phyloP scores from a whole-genome alignment of 2,797 vertebrate genomes.

The Esox masquinongy region DNA sequence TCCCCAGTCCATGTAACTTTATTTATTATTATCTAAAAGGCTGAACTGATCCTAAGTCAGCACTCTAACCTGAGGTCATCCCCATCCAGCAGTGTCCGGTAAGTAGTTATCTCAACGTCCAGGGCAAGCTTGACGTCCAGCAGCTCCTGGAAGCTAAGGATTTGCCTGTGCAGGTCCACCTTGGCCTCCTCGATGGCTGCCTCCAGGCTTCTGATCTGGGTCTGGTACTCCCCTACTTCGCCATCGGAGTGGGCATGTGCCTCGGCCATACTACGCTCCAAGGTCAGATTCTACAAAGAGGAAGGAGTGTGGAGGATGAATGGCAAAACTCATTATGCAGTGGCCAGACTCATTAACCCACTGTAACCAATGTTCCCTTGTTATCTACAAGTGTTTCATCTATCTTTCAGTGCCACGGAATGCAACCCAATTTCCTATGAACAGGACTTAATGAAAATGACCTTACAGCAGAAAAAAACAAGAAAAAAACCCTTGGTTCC shows the following conservation, averaged over 20 bases:
- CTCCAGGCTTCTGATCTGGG: constrained; percentile 41
- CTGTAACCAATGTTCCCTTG: neutral
- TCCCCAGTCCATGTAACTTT: too few species aligned
- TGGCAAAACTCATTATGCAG: neutral
- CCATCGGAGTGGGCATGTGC: constrained; percentile 43
- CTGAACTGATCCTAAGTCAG: too few species aligned
- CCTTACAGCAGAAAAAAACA: constrained; percentile 19
- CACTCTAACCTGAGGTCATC: constrained; percentile 24
- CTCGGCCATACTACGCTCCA: constrained; percentile 46
- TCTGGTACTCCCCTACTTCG: constrained; percentile 41
- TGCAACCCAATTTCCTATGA: neutral
- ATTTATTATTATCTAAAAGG: too few species aligned
- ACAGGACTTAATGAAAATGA: constrained; percentile 23
- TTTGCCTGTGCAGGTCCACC: constrained; percentile 42
- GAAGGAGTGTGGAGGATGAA: neutral
- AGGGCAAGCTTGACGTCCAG: constrained; percentile 47
- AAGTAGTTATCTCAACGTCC: constrained; percentile 47
- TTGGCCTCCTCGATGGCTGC: constrained; percentile 39
- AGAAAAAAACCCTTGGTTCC: constrained; percentile 27
- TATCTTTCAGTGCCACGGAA: neutral
- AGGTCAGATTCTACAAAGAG: constrained; percentile 37
- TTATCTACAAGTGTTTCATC: neutral
- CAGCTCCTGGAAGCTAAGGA: constrained; percentile 40
- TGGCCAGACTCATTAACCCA: neutral
- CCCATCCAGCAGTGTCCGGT: constrained; percentile 47